These are phyloP conservation scores for Balearica regulorum DNA, from an alignment of 2,797 vertebrate species.

Conservation along the genomic window DNA sequence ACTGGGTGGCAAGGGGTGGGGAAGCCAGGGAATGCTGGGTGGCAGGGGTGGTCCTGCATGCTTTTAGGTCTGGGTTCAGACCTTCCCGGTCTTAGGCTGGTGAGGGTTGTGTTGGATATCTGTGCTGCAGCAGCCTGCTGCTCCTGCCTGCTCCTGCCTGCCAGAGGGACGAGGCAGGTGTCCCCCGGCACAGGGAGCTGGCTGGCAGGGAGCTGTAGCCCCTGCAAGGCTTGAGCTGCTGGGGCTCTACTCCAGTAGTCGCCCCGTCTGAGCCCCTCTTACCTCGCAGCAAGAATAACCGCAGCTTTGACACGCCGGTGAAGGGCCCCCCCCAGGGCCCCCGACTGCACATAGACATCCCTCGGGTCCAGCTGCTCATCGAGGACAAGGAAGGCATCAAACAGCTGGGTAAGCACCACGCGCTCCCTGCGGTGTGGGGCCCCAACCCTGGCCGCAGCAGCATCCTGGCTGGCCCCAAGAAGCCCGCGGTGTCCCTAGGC, in stretches of 20 bases:
- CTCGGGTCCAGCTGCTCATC: slow-evolving; percentile 95
- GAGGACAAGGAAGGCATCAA: slow-evolving; percentile 99
- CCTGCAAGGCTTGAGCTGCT: neutral
- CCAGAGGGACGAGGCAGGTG: neutral
- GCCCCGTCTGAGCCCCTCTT: slow-evolving; percentile 1
- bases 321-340: slow-evolving; percentile 98
- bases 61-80: neutral
- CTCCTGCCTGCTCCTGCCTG: neutral
- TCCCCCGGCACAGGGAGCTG: neutral
- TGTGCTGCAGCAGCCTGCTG: neutral
- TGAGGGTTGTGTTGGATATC: accelerated
- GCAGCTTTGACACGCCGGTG: slow-evolving; percentile 97
- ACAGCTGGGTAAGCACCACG: slow-evolving; percentile 86
- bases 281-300: slow-evolving; percentile 93
- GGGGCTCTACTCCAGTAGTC: neutral
- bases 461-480: accelerated
- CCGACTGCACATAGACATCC: slow-evolving; percentile 96
- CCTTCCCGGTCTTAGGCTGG: too few species aligned
- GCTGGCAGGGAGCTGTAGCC: neutral
- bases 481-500: neutral
- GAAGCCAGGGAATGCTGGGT: neutral
- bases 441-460: neutral
- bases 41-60: neutral
- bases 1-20: neutral
- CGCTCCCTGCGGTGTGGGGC: accelerated